Evolutionary conservation across 2,113 vertebrate genomes (phyloP), one percentile per base, ranked within the genome.

Genomic region (Aplodontia rufa): DNA sequence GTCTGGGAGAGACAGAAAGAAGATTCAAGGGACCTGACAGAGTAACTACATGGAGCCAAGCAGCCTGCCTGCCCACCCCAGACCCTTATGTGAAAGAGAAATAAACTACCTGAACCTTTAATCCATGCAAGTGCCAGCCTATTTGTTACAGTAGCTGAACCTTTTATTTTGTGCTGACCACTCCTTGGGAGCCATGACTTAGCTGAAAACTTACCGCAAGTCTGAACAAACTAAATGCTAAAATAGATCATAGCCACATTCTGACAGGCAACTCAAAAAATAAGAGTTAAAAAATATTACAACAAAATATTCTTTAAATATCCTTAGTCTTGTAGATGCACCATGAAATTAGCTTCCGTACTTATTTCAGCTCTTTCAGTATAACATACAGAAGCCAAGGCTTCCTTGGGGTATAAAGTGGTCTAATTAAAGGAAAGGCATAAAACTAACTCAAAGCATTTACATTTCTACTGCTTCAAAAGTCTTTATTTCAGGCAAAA

Each of bases 401-500:
- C 30, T 49, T 74, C 53, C 32, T n/a, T 80, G 24, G 51, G 45
- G 16, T 47, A 12, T 45, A 85, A 87, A 64, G 32, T 42, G 37
- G 20, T 58, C 68, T 82, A 51, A 84, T 85, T 75, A 92, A 87
- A 97, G 62, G 82, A 12, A 87, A 90, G 91, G 40, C 26, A 32
- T 26, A 30, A 55, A 84, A 84, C 26, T 40, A 87, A 90, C 49
- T 84, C 40, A 97, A 86, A 87, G 24, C 35, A 30, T 80, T 62
- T 71, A 91, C 24, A 89, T 83, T 75, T 22, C 37, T 72, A 35
- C 40, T 13, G 45, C 11, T 89, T 95, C 51, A 19, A 81, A 83
- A 93, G 51, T 86, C 47, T 88, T 81, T 94, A 92, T 68, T 79
- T 88, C 53, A 88, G 37, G 45, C 45, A 95, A 94, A 93, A 89